Evolutionary conservation across 2,113 vertebrate species (phyloP).

Genomic region (Typhlomys cinereus): DNA sequence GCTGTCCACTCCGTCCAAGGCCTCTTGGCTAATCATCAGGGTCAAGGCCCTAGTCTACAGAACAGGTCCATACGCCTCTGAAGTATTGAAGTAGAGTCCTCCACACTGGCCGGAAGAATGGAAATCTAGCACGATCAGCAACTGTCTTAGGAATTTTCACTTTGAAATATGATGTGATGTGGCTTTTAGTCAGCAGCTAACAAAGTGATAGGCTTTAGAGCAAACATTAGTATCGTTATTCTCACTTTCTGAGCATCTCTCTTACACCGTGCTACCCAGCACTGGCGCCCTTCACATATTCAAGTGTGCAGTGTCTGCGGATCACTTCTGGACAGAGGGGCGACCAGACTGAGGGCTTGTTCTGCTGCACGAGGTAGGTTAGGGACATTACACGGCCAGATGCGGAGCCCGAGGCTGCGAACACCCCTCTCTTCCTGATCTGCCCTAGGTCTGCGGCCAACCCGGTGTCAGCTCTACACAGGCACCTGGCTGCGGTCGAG

Average conservation of each 20-base stretch:
- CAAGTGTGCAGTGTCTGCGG: too few species aligned
- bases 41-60: too few species aligned
- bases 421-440: too few species aligned
- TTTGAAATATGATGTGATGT: background rate
- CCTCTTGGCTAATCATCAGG: too few species aligned
- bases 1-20: too few species aligned
- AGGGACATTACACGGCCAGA: background rate
- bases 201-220: background rate
- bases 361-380: too few species aligned
- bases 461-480: background rate
- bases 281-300: accelerated
- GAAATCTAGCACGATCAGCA: background rate
- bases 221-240: background rate
- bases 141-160: background rate
- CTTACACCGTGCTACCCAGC: accelerated
- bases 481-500: background rate
- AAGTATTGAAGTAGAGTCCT: too few species aligned
- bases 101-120: background rate
- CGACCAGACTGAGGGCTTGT: too few species aligned
- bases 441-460: accelerated
- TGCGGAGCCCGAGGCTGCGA: accelerated
- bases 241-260: background rate
- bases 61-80: too few species aligned
- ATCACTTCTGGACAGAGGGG: background rate
- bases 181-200: background rate